These are phyloP conservation scores for Drosophila pegasa DNA, from an alignment of 2,888 invertebrate species.

Conservation along the genomic window DNA sequence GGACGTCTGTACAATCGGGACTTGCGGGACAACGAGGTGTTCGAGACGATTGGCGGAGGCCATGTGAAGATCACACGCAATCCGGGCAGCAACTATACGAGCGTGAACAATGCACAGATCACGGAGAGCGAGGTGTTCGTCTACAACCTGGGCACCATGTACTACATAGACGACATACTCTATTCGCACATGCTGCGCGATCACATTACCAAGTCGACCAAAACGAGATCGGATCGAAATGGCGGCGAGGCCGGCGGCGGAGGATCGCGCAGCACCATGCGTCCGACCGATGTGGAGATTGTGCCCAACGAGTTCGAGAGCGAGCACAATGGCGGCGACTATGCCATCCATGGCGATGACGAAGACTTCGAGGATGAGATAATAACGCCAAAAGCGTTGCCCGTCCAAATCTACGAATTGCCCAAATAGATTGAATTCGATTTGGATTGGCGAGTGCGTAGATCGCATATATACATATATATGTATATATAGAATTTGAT, in stretches of 20 bases:
- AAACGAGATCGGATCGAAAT: conserved; percentile 74
- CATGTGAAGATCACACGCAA: conserved; percentile 86
- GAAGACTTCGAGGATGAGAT: conserved; percentile 85
- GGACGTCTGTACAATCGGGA: conserved; percentile 87
- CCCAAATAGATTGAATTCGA: conserved; percentile 76
- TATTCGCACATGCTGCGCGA: conserved; percentile 85
- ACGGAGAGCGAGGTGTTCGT: conserved; percentile 88
- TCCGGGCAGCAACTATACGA: conserved; percentile 85
- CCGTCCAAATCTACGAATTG: conserved; percentile 83
- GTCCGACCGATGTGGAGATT: conserved; percentile 83
- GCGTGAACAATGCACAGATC: conserved; percentile 87
- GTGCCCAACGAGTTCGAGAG: conserved; percentile 84
- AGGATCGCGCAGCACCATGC: conserved; percentile 69
- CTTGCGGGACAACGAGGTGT: conserved; percentile 86
- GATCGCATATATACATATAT: background rate
- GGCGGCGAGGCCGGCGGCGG: conserved; percentile 66
- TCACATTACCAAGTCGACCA: conserved; percentile 75
- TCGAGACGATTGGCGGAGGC: conserved; percentile 87
- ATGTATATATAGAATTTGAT: conserved; percentile 26
- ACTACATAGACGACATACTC: conserved; percentile 87
- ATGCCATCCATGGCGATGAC: conserved; percentile 82
- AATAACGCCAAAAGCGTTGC: conserved; percentile 85
- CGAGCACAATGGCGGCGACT: conserved; percentile 82
- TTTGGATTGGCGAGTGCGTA: background rate
- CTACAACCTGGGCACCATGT: conserved; percentile 88